Conservation (phyloP, 2,113 vertebrate species). For the Psilopogon haemacephalus region DNA sequence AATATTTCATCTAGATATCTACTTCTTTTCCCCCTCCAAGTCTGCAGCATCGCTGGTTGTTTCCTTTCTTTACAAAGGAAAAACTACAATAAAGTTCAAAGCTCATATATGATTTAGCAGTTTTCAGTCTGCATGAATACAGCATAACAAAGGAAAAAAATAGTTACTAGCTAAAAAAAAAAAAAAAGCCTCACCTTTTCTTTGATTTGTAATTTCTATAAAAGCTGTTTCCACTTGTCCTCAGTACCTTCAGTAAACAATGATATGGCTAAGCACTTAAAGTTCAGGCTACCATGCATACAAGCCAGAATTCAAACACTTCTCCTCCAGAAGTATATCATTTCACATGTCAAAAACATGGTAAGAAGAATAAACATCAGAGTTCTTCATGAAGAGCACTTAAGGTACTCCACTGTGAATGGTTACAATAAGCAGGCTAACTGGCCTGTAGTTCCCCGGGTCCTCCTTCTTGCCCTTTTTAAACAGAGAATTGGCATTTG, state of each 20-base stretch:
- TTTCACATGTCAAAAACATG: background rate
- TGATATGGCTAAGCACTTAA: background rate
- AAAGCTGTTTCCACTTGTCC: background rate
- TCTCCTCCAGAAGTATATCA: background rate
- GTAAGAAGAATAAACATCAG: background rate
- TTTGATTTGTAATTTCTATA: background rate
- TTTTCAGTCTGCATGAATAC: background rate
- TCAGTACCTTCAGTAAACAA: background rate
- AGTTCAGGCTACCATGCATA: background rate
- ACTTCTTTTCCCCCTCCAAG: background rate
- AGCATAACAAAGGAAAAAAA: background rate
- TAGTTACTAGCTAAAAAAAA: background rate
- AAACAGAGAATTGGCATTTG: background rate
- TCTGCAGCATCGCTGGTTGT: background rate
- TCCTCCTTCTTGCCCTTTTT: background rate
- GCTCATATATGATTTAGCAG: background rate
- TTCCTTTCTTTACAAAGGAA: background rate
- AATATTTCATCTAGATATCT: background rate
- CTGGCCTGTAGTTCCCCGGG: background rate
- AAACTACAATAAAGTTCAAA: background rate
- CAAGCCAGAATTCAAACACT: background rate
- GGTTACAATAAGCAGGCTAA: background rate
- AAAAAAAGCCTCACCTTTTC: background rate
- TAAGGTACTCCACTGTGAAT: too few species aligned
- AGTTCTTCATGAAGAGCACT: rapidly evolving